Base-by-base conservation (phyloP, 1,140 invertebrate species). In the Mercenaria mercenaria region DNA sequence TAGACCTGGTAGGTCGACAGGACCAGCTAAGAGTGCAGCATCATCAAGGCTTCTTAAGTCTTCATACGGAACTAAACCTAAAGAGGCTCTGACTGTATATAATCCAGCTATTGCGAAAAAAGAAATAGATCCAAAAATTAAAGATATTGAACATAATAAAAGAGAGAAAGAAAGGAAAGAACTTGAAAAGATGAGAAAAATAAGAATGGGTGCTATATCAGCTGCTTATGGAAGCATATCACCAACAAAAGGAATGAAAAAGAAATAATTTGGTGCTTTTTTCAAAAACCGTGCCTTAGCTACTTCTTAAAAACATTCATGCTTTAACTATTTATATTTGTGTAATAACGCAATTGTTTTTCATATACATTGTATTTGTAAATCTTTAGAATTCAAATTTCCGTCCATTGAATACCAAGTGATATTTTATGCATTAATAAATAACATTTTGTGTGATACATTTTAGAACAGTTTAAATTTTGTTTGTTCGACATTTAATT, bases 101-200 rank as follows among this genome's bases (percentile, higher is more conserved):
- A 86, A 86, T n/a, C 84, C 84, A 0, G 15, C 39, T 20, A 39
- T 74, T 10, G 84, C 34, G 1, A 56, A 56, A 6, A 76, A 86
- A 59, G 34, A 64, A 23, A 37, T 37, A 15, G 72, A 74, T 86
- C 26, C 67, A n/a, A 86, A 59, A 61, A 56, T 64, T 13, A 86
- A 77, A 29, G 84, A 76, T 72, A 43, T 81, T 37, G 34, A 77
- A 52, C 47, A 61, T 11, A 86, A 86, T 34, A 64, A 86, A 50
- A 37, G 29, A n/a, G 84, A 76, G 72, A 26, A 23, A 77, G 23
- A 47, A 23, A 47, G 29, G 23, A 34, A 15, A 26, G 69, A 86
- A 77, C 20, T 77, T 34, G 72, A 86, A 43, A 64, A 34, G 8
- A 86, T 47, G 56, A 76, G 72, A 43, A 56, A 52, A 41, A 41